Percentiles rank a stretch among this genome's conserved stretches.
Conservation (phyloP, 2,888 invertebrate genomes). For the Phyto melanocephala region DNA sequence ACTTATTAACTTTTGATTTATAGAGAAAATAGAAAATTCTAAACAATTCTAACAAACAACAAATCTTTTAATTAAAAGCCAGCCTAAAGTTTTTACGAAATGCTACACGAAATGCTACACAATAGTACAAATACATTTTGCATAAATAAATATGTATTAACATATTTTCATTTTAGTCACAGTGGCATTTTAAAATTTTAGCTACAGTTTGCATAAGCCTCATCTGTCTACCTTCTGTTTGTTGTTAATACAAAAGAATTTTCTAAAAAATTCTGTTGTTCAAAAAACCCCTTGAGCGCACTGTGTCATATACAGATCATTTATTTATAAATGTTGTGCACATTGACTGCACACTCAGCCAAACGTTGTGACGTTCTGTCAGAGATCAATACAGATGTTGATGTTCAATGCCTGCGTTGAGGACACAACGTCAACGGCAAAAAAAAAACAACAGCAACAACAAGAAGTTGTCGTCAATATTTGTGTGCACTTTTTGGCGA, state of each 20-base stretch:
- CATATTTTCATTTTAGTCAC: constrained; percentile 28
- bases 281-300: constrained; percentile 36
- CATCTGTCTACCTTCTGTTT: constrained; percentile 20
- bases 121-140: neutral
- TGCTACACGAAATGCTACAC: no score
- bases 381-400: constrained; percentile 42
- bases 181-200: constrained; percentile 46
- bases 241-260: constrained; percentile 25
- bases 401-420: constrained; percentile 40
- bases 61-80: no score
- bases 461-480: constrained; percentile 60
- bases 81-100: no score
- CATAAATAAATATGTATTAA: neutral
- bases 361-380: constrained; percentile 35
- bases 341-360: constrained; percentile 24
- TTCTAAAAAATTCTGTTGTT: constrained; percentile 42
- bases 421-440: constrained; percentile 38
- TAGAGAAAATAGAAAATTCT: no score
- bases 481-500: neutral
- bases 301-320: constrained; percentile 64
- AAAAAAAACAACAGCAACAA: constrained; percentile 11
- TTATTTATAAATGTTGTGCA: constrained; percentile 43
- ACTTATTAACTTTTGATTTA: no score
- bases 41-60: no score
- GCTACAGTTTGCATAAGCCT: constrained; percentile 15